Percentiles rank a stretch among this genome's conserved stretches.
phyloP scores from a whole-genome alignment of 2,888 invertebrate species.

The Cetonia aurata region DNA sequence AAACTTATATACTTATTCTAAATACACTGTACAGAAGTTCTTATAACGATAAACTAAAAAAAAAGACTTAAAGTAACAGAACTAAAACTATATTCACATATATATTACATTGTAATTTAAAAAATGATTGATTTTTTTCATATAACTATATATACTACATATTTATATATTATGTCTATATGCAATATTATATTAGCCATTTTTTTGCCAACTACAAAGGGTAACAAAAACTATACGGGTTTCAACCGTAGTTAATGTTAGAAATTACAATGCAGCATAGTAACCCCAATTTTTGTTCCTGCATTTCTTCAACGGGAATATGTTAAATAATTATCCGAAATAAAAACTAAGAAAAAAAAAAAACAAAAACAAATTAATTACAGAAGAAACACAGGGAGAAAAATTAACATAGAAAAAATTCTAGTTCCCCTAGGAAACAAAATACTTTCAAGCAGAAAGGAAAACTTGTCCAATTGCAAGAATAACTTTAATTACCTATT shows the following conservation, averaged over 20 bases:
- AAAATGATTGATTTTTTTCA: slow-evolving; percentile 63
- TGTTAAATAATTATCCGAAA: slow-evolving; percentile 45
- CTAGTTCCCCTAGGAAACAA: slow-evolving; percentile 34
- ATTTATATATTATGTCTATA: slow-evolving; percentile 66
- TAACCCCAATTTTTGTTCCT: slow-evolving; percentile 45
- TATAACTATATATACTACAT: slow-evolving; percentile 63
- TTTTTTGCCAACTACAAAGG: slow-evolving; percentile 66
- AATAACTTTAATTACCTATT: slow-evolving; percentile 6
- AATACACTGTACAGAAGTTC: slow-evolving; percentile 67
- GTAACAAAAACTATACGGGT: slow-evolving; percentile 59
- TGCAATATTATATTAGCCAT: slow-evolving; percentile 63
- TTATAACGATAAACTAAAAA: slow-evolving; percentile 42
- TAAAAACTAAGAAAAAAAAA: slow-evolving; percentile 52
- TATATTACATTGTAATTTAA: slow-evolving; percentile 66
- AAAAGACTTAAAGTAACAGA: slow-evolving; percentile 60
- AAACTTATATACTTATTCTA: slow-evolving; percentile 64
- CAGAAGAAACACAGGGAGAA: slow-evolving; percentile 46
- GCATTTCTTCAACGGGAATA: slow-evolving; percentile 52
- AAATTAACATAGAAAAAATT: slow-evolving; percentile 41
- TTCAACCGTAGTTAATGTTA: slow-evolving; percentile 45
- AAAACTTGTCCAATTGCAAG: neutral
- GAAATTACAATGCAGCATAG: slow-evolving; percentile 34
- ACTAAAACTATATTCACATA: slow-evolving; percentile 66
- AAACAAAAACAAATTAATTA: slow-evolving; percentile 48
- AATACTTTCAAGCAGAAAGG: slow-evolving; percentile 15